phyloP scores from a whole-genome alignment of 2,888 invertebrate genomes.

The Leptinotarsa tumamoca region DNA sequence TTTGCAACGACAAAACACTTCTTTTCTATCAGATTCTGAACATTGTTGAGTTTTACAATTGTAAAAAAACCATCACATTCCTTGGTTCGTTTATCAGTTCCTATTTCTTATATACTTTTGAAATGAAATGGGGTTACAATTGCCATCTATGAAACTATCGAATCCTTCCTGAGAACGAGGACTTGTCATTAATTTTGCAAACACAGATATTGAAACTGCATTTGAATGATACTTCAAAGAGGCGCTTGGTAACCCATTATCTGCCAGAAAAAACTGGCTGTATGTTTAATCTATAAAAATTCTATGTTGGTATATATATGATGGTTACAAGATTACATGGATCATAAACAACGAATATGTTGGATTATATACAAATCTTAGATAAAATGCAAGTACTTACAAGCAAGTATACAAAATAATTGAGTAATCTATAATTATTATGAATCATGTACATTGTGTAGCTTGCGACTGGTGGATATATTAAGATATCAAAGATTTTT shows the following conservation, averaged over 20 bases:
- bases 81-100: slow-evolving; percentile 62
- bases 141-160: not conserved
- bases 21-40: slow-evolving; percentile 9
- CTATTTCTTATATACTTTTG: slow-evolving; percentile 52
- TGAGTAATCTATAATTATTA: slow-evolving; percentile 63
- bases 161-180: not conserved
- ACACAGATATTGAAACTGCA: not conserved
- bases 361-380: slow-evolving; percentile 64
- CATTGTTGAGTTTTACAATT: slow-evolving; percentile 46
- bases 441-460: slow-evolving; percentile 68
- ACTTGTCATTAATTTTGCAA: not conserved
- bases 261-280: slow-evolving; percentile 27
- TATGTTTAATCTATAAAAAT: slow-evolving; percentile 10
- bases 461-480: slow-evolving; percentile 59
- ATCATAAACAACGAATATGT: slow-evolving; percentile 61
- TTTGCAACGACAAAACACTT: slow-evolving; percentile 35
- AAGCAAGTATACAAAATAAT: slow-evolving; percentile 69
- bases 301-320: slow-evolving; percentile 48
- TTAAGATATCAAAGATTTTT: slow-evolving; percentile 48
- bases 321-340: slow-evolving; percentile 58
- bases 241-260: slow-evolving; percentile 24
- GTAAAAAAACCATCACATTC: slow-evolving; percentile 66
- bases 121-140: slow-evolving; percentile 19
- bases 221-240: not conserved
- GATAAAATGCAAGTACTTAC: slow-evolving; percentile 66